Evolutionary conservation across 37 sponge, comb jelly and placozoan genomes (phyloP), one percentile per base, ranked within the genome.

Genomic region (Bolinopsis microptera): DNA sequence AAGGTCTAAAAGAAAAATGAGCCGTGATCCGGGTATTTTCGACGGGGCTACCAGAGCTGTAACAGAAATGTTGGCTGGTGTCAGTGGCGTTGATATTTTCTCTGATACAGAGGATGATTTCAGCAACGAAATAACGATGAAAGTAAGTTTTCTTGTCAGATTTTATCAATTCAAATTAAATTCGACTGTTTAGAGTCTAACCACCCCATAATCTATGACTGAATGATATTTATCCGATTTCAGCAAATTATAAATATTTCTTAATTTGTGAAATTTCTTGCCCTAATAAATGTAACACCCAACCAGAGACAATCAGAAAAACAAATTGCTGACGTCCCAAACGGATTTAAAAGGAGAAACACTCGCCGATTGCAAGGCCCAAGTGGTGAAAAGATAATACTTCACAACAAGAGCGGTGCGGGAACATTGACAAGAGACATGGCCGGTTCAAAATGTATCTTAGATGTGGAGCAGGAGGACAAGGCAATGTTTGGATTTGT

Each of bases 351-450:
- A 72, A 72, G 75, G 18, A n/a, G 75, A n/a, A 28, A 72, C 75
- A 72, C 75, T 28, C 75, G 75, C 13, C 75, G 75, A 8, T n/a
- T 72, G 75, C 31, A n/a, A 72, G 75, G 75, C 31, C 75, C 75
- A 5, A 72, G 75, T 72, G 75, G 75, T 24, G 75, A 72, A n/a
- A 48, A 48, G 13, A 48, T 48, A 5, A 48, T 48, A 18, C 61
- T 48, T 48, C 61, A 48, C 61, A 13, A 13, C 13, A 48, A 48
- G 13, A 48, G 61, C 13, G 61, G 61, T 48, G n/a, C n/a, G n/a
- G n/a, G n/a, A n/a, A 48, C 61, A 18, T 48, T 48, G 61, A 48
- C 61, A 18, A 48, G 61, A 13, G 61, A 48, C 61, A 48, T 48
- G 61, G 61, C 61, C 61, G 61, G 61, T 13, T 18, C 61, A 13